These are phyloP conservation scores for Vanessa tameamea DNA, from an alignment of 1,140 invertebrate species.

Conservation along the genomic window DNA sequence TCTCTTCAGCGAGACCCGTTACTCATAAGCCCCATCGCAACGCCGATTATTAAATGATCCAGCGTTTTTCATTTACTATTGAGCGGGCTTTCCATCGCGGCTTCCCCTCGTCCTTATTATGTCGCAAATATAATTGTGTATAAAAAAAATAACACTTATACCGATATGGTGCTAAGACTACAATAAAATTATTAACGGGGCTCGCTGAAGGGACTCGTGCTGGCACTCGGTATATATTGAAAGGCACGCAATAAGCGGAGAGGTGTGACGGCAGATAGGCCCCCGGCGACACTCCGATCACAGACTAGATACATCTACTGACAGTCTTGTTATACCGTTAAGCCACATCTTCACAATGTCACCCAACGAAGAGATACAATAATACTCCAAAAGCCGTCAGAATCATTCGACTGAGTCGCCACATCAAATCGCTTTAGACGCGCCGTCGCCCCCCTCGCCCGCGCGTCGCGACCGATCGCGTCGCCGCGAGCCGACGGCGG, in stretches of 20 bases:
- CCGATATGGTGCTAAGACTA: constrained; percentile 2
- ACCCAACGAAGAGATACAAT: constrained; percentile 52
- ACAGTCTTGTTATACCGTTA: constrained; percentile 75
- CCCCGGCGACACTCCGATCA: constrained; percentile 79
- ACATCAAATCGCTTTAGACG: neutral
- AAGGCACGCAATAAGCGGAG: constrained; percentile 79
- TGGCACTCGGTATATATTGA: constrained; percentile 71
- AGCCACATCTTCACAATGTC: constrained; percentile 61
- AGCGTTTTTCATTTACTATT: neutral
- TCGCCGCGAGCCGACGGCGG: neutral
- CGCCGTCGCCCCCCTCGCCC: neutral
- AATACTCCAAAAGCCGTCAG: constrained; percentile 36
- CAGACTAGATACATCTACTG: constrained; percentile 78
- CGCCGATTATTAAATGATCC: neutral
- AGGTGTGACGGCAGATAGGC: constrained; percentile 75
- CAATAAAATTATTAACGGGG: constrained; percentile 36
- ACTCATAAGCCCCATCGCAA: neutral
- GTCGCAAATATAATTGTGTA: neutral
- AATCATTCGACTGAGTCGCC: constrained; percentile 17
- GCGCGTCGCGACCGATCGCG: neutral
- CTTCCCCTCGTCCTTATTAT: neutral
- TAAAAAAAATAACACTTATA: neutral
- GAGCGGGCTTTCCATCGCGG: neutral
- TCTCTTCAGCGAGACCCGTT: constrained; percentile 57
- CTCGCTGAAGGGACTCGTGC: constrained; percentile 55